Base-by-base conservation (phyloP, 2,888 invertebrate genomes). In the Lathronympha strigana region DNA sequence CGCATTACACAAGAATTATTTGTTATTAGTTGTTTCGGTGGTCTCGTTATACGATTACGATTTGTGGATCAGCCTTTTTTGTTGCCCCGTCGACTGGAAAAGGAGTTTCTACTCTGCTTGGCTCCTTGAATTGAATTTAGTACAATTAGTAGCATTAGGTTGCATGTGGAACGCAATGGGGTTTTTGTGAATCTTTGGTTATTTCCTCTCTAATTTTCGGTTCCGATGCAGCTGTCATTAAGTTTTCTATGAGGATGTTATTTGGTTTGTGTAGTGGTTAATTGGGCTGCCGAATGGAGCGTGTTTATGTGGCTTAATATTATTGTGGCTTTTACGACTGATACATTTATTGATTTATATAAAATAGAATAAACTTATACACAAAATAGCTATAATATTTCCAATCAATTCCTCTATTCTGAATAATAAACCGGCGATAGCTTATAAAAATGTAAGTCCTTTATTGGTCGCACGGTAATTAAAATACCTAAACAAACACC, bases 61-160 rank as follows among this genome's bases (percentile, higher is more conserved):
- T 82, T 76, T 76, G 77, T 84, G 81, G 83, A 84, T 83, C 74
- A 77, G 80, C 75, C 73, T 77, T 83, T 80, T 84, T 86, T 82
- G 79, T 76, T 73, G 73, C 55, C 71, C 75, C 69, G 62, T 81
- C 80, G 73, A 70, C 85, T 81, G 87, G 79, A 86, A 85, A 84
- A 80, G 78, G 72, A 82, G 80, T 84, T 88, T 89, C 84, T 86
- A 78, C 87, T 69, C 85, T 84, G 88, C 71, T 86, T 83, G 73
- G 67, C 72, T 74, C 68, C 77, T 80, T 84, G 81, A 88, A 90
- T 81, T 74, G 84, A 86, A 87, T 89, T 88, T 84, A 72, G 80
- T 79, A 79, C 84, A 87, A 90, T 90, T 90, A 89, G 82, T 76
- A 73, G 81, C 71, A 80, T 77, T 81, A 77, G 71, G 73, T 82